phyloP scores from a whole-genome alignment of 1,140 invertebrate genomes.

The Paralvinella palmiformis region DNA sequence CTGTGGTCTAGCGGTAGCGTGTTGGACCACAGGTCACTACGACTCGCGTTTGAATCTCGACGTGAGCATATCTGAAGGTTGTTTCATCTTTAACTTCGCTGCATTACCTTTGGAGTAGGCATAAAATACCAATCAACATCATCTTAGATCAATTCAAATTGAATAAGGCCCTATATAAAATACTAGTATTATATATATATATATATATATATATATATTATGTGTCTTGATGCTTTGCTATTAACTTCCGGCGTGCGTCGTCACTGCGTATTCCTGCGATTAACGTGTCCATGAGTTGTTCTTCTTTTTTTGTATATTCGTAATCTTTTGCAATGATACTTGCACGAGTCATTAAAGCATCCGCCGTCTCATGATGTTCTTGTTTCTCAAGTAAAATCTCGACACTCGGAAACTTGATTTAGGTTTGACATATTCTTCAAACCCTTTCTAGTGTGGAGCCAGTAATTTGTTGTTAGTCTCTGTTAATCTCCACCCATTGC shows the following conservation, averaged over 20 bases:
- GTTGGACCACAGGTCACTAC: too few species aligned
- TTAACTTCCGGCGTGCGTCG: neutral
- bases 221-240: neutral
- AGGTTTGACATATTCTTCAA: neutral
- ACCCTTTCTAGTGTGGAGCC: neutral
- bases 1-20: too few species aligned
- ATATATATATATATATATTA: too few species aligned
- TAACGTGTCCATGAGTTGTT: neutral
- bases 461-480: neutral
- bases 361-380: neutral
- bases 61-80: too few species aligned
- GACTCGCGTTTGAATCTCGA: too few species aligned
- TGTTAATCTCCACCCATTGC: neutral
- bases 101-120: too few species aligned
- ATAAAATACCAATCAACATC: too few species aligned
- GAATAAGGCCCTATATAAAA: too few species aligned
- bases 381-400: conserved; percentile 2
- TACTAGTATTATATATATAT: too few species aligned
- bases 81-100: too few species aligned
- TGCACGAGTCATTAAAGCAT: neutral
- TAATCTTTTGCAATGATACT: conserved; percentile 5
- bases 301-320: conserved; percentile 7
- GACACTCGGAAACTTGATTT: neutral
- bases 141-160: too few species aligned
- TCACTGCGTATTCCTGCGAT: neutral